Base-by-base conservation (phyloP, 2,113 vertebrate genomes). In the Nerophis ophidion region DNA sequence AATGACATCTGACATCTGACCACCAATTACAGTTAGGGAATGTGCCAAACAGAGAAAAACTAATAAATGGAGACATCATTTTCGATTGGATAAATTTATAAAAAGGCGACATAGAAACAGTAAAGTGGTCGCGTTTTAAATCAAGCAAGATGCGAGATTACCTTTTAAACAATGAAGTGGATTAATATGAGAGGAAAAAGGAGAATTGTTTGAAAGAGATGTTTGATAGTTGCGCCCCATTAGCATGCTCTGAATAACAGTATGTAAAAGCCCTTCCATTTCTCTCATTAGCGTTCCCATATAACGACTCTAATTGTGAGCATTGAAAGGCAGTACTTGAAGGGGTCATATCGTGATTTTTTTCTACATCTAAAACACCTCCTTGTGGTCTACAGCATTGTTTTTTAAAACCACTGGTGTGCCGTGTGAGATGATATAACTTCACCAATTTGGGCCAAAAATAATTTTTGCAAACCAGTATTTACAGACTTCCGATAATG, bases 191-290 rank as follows among this genome's bases (percentile, higher is more conserved):
- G 3, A 40, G 15, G 11, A 26, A 14, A 54, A 10, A 8, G n/a
- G 3, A 16, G 3, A 34, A 36, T 35, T n/a, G 26, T 26, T 26
- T 26, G 26, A 26, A 16, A 50, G 26, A 33, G 26, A 19, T 10
- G n/a, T 42, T 16, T 36, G 50, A 65, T 38, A 61, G 53, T n/a
- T 53, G 49, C 61, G 58, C 34, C 5, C 64, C 64, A 83, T 77
- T 76, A 77, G 63, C 57, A 52, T 67, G 55, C 48, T 62, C 60
- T 70, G 66, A 78, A 78, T 73, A 82, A 69, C 68, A 57, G 17
- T 16, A 67, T 59, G 66, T 62, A 66, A 63, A 74, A 69, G 61
- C 53, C 57, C 64, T 57, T 84, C 70, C 66, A 71, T 78, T 80
- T 67, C 68, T 75, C 60, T 74, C 65, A 81, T 72, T 85, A 47